These are phyloP conservation scores for Perca flavescens DNA, from an alignment of 2,113 vertebrate genomes.

Conservation along the genomic window DNA sequence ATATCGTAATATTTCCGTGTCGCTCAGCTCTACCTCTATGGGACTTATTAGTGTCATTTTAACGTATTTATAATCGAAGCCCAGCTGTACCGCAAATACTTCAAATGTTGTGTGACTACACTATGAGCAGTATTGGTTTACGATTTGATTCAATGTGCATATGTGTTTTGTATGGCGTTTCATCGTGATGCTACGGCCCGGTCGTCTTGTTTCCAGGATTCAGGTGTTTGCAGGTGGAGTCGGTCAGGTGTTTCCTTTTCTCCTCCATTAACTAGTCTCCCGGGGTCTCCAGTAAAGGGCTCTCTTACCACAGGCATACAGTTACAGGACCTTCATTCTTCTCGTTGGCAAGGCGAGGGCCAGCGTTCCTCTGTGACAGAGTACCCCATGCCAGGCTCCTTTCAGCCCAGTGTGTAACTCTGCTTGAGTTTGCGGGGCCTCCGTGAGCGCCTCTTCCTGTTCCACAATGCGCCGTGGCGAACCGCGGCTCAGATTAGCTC, in stretches of 20 bases:
- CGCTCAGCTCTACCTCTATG: no score
- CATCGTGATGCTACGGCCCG: neutral
- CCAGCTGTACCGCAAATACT: neutral
- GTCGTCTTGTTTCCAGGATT: neutral
- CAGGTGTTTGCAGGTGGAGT: slow-evolving; percentile 48
- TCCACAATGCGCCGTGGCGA: slow-evolving; percentile 70
- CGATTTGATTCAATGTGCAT: neutral
- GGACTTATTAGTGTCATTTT: neutral
- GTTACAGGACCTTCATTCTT: slow-evolving; percentile 74
- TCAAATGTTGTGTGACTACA: neutral
- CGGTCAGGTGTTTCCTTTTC: slow-evolving; percentile 25
- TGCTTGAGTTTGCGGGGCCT: slow-evolving; percentile 74
- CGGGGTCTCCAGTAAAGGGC: neutral
- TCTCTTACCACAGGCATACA: slow-evolving; percentile 45
- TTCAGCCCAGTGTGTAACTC: slow-evolving; percentile 80
- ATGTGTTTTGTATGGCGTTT: neutral
- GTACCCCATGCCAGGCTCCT: slow-evolving; percentile 75
- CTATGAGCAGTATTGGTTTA: neutral
- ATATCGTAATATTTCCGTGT: no score
- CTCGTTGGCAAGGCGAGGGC: slow-evolving; percentile 76
- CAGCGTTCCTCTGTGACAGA: slow-evolving; percentile 72
- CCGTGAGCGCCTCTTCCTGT: slow-evolving; percentile 77
- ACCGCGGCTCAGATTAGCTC: slow-evolving; percentile 77
- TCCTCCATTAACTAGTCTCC: neutral
- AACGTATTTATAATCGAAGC: neutral